Evolutionary conservation across 2,888 invertebrate genomes (phyloP).

Genomic region (Seira ritae): DNA sequence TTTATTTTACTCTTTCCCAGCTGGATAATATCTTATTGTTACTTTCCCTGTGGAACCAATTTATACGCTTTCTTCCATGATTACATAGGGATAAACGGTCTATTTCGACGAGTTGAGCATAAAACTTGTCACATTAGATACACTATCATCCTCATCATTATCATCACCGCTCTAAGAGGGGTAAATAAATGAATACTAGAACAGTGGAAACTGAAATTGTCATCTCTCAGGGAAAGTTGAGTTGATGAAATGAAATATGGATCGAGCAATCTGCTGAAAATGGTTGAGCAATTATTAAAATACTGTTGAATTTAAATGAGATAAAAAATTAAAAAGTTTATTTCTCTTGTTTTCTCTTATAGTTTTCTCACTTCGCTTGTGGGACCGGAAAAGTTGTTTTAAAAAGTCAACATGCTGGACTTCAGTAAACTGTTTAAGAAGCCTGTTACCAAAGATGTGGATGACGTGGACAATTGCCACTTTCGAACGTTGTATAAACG

Average conservation of each 20-base stretch:
- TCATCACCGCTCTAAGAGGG: background rate
- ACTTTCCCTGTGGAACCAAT: conserved; percentile 8
- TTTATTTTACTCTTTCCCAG: background rate
- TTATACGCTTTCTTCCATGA: conserved; percentile 1
- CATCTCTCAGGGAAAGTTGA: no score
- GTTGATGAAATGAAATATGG: no score
- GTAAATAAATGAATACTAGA: no score
- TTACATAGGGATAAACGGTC: conserved; percentile 5
- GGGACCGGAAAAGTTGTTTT: no score
- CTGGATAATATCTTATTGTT: conserved; percentile 16
- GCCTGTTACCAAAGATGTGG: conserved; percentile 44
- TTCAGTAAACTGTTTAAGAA: conserved; percentile 39
- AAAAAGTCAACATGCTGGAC: conserved; percentile 33
- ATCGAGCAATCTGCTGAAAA: no score
- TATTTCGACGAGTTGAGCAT: background rate
- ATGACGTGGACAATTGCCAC: conserved; percentile 51
- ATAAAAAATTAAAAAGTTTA: no score
- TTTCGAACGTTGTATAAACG: conserved; percentile 48
- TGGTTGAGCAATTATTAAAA: no score
- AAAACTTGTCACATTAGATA: background rate
- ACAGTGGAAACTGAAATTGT: no score
- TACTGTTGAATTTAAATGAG: no score
- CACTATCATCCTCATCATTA: background rate
- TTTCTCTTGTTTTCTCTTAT: no score
- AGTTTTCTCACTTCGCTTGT: no score